Evolutionary conservation across 1,140 invertebrate genomes (phyloP).

Genomic region (Trinorchestia longiramus): DNA sequence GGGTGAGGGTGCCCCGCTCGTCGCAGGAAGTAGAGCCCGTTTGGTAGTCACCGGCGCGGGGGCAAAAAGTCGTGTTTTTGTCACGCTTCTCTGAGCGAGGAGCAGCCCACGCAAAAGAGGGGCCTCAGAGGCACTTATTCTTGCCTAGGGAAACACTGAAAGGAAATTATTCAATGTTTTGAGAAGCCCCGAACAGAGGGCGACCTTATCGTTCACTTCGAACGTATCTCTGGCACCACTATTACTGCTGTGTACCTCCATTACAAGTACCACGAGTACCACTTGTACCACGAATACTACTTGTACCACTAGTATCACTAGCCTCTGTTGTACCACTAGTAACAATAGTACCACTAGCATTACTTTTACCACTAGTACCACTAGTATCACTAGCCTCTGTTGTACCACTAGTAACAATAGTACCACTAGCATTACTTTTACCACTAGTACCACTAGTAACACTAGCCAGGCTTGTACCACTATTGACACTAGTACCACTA

Average conservation of each 20-base stretch:
- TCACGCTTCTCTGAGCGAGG: background rate
- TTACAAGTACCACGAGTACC: background rate
- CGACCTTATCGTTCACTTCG: background rate
- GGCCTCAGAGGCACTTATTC: constrained; percentile 8
- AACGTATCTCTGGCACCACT: background rate
- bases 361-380: too few species aligned
- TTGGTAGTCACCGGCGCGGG: background rate
- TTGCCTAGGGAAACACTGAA: background rate
- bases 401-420: background rate
- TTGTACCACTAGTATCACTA: too few species aligned
- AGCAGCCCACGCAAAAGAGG: background rate
- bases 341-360: background rate
- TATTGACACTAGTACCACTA: too few species aligned
- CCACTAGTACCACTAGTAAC: too few species aligned
- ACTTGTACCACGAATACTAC: too few species aligned
- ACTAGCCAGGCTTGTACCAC: too few species aligned
- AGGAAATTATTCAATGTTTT: constrained; percentile 32
- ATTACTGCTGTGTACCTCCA: background rate
- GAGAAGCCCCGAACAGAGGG: background rate
- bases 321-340: background rate
- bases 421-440: background rate
- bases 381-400: too few species aligned
- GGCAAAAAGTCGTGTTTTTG: constrained; percentile 29
- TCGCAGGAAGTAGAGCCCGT: constrained; percentile 10
- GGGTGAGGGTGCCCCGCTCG: background rate